A percentile compares a stretch with the other conserved stretches of the same genome.
phyloP scores from a whole-genome alignment of 2,888 invertebrate genomes.

The Amiota minor region DNA sequence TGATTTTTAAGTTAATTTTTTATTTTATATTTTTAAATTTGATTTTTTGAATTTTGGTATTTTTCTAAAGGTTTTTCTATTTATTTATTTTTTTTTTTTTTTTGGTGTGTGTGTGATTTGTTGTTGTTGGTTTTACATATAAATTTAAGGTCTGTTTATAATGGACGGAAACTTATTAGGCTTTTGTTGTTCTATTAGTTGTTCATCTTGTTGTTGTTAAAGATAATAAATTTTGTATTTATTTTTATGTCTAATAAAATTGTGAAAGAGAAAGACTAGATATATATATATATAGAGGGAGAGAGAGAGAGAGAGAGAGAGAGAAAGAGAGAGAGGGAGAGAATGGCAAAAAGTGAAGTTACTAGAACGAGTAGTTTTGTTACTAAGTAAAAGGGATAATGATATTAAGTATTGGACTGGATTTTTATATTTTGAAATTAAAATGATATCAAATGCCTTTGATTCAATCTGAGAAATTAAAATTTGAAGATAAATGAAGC shows the following conservation, averaged over 20 bases:
- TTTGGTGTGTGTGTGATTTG: constrained; percentile 34
- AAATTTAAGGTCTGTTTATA: constrained; percentile 74
- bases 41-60: constrained; percentile 34
- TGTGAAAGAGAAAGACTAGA: background rate
- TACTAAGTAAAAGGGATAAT: background rate
- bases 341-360: too few relatives aligned
- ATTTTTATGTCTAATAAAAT: background rate
- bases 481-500: too few relatives aligned
- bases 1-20: constrained; percentile 28
- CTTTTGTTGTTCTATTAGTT: constrained; percentile 59
- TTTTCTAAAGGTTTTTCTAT: background rate
- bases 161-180: constrained; percentile 74
- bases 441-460: too few relatives aligned
- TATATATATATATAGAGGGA: too few relatives aligned
- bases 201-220: constrained; percentile 41
- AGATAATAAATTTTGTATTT: constrained; percentile 29
- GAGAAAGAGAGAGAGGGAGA: background rate
- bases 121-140: constrained; percentile 54
- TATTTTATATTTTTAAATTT: constrained; percentile 32
- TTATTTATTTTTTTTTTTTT: constrained; percentile 30
- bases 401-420: background rate
- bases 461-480: too few relatives aligned
- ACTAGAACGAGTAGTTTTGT: too few relatives aligned
- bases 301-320: constrained; percentile 3
- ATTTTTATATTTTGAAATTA: background rate